phyloP scores from a whole-genome alignment of 2,113 vertebrate genomes.

The Larimichthys polyactis region DNA sequence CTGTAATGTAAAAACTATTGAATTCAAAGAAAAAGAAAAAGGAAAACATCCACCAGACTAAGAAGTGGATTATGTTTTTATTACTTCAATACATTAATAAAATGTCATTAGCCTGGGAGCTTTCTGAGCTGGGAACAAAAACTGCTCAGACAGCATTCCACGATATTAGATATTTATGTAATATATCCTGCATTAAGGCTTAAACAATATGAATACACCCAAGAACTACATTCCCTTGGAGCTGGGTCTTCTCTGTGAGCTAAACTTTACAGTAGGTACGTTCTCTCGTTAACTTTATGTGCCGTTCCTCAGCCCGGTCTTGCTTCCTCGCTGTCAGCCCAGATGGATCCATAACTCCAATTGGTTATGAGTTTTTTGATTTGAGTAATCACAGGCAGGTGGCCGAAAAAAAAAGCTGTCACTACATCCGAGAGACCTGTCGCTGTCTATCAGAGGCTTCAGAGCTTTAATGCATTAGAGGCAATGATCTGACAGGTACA shows the following conservation, averaged over 20 bases:
- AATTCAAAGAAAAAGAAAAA: slow-evolving; percentile 42
- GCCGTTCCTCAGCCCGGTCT: background rate
- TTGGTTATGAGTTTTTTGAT: slow-evolving; percentile 52
- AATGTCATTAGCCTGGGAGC: slow-evolving; percentile 68
- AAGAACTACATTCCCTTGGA: slow-evolving; percentile 28
- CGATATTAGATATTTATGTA: slow-evolving; percentile 76
- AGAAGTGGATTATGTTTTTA: slow-evolving; percentile 65
- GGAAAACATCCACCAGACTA: background rate
- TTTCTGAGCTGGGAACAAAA: slow-evolving; percentile 43
- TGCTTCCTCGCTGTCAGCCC: background rate
- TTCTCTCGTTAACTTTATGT: background rate
- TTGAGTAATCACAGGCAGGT: slow-evolving; percentile 50
- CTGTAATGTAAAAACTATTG: slow-evolving; percentile 41
- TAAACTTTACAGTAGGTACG: background rate
- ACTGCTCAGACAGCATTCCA: slow-evolving; percentile 58
- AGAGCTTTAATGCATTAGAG: slow-evolving; percentile 67
- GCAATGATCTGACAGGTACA: slow-evolving; percentile 80
- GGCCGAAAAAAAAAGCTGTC: slow-evolving; percentile 65
- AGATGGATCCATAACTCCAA: slow-evolving; percentile 24
- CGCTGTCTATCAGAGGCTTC: slow-evolving; percentile 63
- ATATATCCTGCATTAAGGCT: slow-evolving; percentile 59
- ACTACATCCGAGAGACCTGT: slow-evolving; percentile 45
- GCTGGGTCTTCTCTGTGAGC: slow-evolving; percentile 1
- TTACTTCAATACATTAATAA: slow-evolving; percentile 67
- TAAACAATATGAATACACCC: slow-evolving; percentile 46